phyloP scores from a whole-genome alignment of 1,140 invertebrate genomes.

The Trachymyrmex septentrionalis region DNA sequence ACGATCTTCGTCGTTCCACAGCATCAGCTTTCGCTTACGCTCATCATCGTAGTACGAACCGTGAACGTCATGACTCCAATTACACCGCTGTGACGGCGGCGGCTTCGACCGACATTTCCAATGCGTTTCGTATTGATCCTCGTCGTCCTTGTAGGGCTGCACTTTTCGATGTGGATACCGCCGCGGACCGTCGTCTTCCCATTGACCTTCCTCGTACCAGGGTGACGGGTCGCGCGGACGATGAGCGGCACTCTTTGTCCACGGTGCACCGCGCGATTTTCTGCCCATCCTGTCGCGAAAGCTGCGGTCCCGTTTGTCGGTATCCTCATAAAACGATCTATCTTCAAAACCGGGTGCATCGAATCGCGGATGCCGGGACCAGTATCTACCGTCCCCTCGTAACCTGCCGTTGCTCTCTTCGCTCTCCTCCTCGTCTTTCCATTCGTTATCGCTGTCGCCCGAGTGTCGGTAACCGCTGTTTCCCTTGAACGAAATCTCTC shows the following conservation, averaged over 20 bases:
- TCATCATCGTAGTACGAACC: slow-evolving; percentile 83
- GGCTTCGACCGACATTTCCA: slow-evolving; percentile 82
- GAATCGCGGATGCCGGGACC: slow-evolving; percentile 72
- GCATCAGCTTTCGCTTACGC: slow-evolving; percentile 79
- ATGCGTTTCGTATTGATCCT: slow-evolving; percentile 82
- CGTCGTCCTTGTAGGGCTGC: slow-evolving; percentile 82
- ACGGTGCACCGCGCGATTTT: slow-evolving; percentile 77
- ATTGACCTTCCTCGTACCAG: slow-evolving; percentile 83
- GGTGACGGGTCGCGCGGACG: slow-evolving; percentile 79
- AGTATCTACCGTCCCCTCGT: slow-evolving; percentile 76
- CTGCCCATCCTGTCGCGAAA: slow-evolving; percentile 79
- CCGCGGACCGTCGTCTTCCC: slow-evolving; percentile 83
- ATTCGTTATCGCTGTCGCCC: slow-evolving; percentile 86
- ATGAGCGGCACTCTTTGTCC: slow-evolving; percentile 76
- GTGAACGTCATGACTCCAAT: slow-evolving; percentile 74
- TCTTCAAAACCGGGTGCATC: slow-evolving; percentile 76
- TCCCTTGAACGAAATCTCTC: slow-evolving; percentile 80
- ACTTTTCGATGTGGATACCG: slow-evolving; percentile 80
- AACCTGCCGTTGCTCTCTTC: slow-evolving; percentile 83
- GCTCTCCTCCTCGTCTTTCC: slow-evolving; percentile 85
- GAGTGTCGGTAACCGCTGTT: slow-evolving; percentile 78
- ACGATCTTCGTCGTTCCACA: slow-evolving; percentile 85
- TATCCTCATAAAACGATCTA: slow-evolving; percentile 80
- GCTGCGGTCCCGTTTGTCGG: slow-evolving; percentile 77
- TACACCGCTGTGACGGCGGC: slow-evolving; percentile 77